Base-by-base conservation (phyloP, 2,797 vertebrate species). In the Myioborus melanocephalus region DNA sequence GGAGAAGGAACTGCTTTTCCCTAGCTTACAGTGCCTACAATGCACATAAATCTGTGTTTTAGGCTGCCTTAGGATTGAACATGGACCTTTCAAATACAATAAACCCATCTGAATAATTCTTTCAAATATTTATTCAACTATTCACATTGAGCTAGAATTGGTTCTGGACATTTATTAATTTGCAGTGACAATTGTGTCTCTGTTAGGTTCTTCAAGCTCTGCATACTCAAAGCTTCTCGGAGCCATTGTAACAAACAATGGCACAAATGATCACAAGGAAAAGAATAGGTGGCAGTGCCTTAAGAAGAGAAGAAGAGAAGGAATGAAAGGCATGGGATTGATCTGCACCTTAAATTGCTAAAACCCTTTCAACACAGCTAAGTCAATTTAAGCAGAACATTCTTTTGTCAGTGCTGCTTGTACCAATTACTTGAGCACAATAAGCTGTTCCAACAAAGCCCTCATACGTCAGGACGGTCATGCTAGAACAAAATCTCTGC, bases 351-450 rank as follows among this genome's bases (percentile, higher is more conserved):
- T 12, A 9, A 55, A 76, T 72, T 28, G 84, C 32, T 46, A 73
- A 94, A 91, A 91, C 76, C 5, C 41, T 91, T 89, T 85, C 53
- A 87, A 69, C 14, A 20, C 52, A 87, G 68, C 34, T 32, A 30
- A 81, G n/a, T 81, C 60, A 73, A 71, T 91, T 81, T 80, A 94
- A 94, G 78, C 50, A 87, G 88, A 93, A 73, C 71, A 52, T 53
- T 86, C 75, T 75, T 89, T 56, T 94, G 73, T 52, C 39, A 61
- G 34, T 19, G 50, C 50, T 83, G 49, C 49, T 85, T 89, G 72
- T 68, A 87, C 46, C 64, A 73, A 75, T 92, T 85, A 83, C 65
- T 87, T 1, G 12, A 89, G 64, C 41, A 91, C 78, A 94, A 53
- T 68, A 70, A 87, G 76, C 41, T 61, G 34, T 55, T 94, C n/a